A percentile compares a stretch with the other conserved stretches of the same genome.
Evolutionary conservation across 2,888 invertebrate species (phyloP).

Genomic region (Conchocele bisecta): DNA sequence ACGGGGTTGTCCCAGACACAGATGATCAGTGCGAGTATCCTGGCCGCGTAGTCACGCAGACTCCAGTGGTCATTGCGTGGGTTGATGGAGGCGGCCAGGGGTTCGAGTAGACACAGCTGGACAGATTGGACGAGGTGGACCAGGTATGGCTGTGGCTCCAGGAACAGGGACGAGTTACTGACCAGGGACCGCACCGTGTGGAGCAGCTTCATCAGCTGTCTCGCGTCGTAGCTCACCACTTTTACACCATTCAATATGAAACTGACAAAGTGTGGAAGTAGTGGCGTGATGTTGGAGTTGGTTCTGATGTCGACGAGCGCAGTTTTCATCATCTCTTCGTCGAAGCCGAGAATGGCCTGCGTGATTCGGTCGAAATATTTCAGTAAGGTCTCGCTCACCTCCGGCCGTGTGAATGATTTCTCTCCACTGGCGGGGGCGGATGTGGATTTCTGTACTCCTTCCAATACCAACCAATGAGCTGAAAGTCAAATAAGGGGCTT

Average conservation of each 20-base stretch:
- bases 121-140: slow-evolving; percentile 78
- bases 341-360: slow-evolving; percentile 78
- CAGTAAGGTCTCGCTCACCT: slow-evolving; percentile 70
- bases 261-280: slow-evolving; percentile 81
- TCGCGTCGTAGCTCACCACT: slow-evolving; percentile 79
- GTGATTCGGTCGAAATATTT: slow-evolving; percentile 80
- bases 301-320: slow-evolving; percentile 78
- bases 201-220: slow-evolving; percentile 80
- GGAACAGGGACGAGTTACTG: slow-evolving; percentile 75
- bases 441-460: slow-evolving; percentile 78
- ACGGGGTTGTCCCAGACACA: slow-evolving; percentile 79
- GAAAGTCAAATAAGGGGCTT: slow-evolving; percentile 35
- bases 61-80: slow-evolving; percentile 80
- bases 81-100: slow-evolving; percentile 77
- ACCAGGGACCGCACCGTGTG: slow-evolving; percentile 78
- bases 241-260: slow-evolving; percentile 82
- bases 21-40: slow-evolving; percentile 78
- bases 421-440: no score
- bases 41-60: slow-evolving; percentile 81
- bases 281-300: slow-evolving; percentile 79
- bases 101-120: slow-evolving; percentile 80
- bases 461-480: slow-evolving; percentile 82
- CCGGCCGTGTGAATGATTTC: no score
- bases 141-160: slow-evolving; percentile 81
- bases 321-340: slow-evolving; percentile 79